A percentile compares a stretch with the other conserved stretches of the same genome.
phyloP scores from a whole-genome alignment of 2,888 invertebrate species.

The Sericinus montela region DNA sequence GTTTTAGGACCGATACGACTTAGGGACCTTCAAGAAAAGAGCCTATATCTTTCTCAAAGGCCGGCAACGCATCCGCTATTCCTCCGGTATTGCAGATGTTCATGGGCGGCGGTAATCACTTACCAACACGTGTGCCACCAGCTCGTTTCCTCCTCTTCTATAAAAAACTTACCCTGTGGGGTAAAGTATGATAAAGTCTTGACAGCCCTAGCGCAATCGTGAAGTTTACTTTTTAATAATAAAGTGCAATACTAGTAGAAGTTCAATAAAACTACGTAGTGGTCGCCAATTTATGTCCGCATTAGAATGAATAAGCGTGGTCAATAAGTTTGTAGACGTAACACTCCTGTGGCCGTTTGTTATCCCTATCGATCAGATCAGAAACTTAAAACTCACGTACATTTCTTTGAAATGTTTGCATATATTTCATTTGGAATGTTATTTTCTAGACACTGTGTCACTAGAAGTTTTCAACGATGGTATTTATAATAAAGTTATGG shows the following conservation, averaged over 20 bases:
- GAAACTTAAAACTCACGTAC: conserved; percentile 13
- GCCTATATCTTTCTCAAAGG: too few species aligned
- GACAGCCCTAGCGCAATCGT: conserved; percentile 22
- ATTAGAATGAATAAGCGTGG: conserved; percentile 65
- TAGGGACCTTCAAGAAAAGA: too few species aligned
- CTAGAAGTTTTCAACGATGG: background rate
- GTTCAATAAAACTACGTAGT: conserved; percentile 54
- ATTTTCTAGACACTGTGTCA: too few species aligned
- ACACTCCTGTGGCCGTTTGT: conserved; percentile 37
- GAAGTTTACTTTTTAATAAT: conserved; percentile 61
- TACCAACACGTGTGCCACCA: too few species aligned
- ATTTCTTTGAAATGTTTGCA: conserved; percentile 6
- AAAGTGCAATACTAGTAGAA: conserved; percentile 60
- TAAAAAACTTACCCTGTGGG: too few species aligned
- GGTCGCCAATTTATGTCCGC: conserved; percentile 59
- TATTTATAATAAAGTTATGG: conserved; percentile 3
- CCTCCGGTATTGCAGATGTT: too few species aligned
- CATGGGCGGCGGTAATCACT: too few species aligned
- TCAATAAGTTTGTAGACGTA: conserved; percentile 53
- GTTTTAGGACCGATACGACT: too few species aligned
- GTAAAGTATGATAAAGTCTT: background rate
- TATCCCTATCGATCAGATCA: conserved; percentile 23
- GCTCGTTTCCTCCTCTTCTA: too few species aligned
- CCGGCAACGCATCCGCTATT: too few species aligned
- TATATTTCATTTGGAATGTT: background rate